These are phyloP conservation scores for Leptestheria dahalacensis DNA, from an alignment of 1,140 invertebrate genomes.

Conservation along the genomic window DNA sequence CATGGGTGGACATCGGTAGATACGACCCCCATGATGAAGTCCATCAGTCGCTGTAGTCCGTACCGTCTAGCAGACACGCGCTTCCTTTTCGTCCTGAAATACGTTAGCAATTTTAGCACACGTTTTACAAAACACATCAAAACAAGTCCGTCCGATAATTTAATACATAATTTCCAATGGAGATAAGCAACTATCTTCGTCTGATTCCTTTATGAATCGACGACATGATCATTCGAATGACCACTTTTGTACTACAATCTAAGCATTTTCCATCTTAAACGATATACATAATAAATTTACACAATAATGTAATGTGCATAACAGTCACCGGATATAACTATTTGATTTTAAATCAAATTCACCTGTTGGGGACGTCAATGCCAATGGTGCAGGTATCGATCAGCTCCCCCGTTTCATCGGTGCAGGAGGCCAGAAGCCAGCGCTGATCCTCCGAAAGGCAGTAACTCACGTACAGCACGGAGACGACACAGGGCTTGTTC, in stretches of 20 bases:
- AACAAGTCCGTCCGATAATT: too few species aligned
- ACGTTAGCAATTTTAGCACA: neutral
- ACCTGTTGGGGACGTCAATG: constrained; percentile 79
- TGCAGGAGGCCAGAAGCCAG: constrained; percentile 81
- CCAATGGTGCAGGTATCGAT: constrained; percentile 87
- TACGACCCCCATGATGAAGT: constrained; percentile 89
- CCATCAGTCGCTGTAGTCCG: constrained; percentile 89
- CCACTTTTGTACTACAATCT: too few species aligned
- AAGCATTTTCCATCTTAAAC: too few species aligned
- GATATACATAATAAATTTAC: too few species aligned
- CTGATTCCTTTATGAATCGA: too few species aligned
- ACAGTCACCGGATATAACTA: too few species aligned
- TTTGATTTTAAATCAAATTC: neutral
- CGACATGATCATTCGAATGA: neutral
- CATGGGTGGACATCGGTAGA: constrained; percentile 81
- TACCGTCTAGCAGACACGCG: constrained; percentile 74
- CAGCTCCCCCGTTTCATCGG: constrained; percentile 86
- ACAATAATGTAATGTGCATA: too few species aligned
- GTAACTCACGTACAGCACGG: constrained; percentile 86
- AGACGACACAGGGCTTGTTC: constrained; percentile 21
- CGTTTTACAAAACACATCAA: too few species aligned
- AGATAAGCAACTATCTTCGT: too few species aligned
- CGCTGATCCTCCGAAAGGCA: constrained; percentile 93
- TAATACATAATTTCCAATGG: too few species aligned
- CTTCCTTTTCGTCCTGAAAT: constrained; percentile 51